A percentile compares a stretch with the other conserved stretches of the same genome.
Conservation (phyloP, 2,113 vertebrate genomes). For the Orthonyx spaldingii region DNA sequence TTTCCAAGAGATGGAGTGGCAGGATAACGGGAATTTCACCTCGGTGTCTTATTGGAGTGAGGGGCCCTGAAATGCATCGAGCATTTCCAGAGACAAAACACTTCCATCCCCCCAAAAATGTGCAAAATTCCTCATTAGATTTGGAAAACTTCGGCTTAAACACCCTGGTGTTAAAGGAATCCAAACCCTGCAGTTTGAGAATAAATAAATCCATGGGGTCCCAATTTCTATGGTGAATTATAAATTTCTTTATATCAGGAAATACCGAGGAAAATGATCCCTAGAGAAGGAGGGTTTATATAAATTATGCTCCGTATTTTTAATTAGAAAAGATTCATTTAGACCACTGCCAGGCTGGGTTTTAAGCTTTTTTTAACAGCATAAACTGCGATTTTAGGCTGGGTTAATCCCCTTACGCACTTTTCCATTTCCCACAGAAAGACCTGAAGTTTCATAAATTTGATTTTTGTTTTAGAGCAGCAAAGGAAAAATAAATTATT, state of each 20-base stretch:
- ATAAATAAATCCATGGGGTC: not conserved
- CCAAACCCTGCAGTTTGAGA: not conserved
- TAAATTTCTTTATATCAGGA: not conserved
- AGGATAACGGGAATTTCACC: not conserved
- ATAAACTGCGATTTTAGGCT: not conserved
- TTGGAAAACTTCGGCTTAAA: not conserved
- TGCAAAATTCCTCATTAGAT: not conserved
- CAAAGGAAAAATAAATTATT: no score
- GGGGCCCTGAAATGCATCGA: no score
- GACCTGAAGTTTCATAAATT: no score
- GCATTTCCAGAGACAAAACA: fast-evolving
- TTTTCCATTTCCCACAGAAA: not conserved
- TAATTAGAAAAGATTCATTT: not conserved
- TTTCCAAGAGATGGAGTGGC: not conserved
- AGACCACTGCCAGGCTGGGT: not conserved
- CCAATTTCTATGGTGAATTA: not conserved
- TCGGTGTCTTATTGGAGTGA: no score
- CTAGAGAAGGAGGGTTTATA: not conserved
- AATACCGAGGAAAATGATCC: not conserved
- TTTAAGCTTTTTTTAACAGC: not conserved
- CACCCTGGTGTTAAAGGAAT: not conserved
- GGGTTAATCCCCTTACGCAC: not conserved
- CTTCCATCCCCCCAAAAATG: not conserved
- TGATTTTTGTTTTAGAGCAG: no score
- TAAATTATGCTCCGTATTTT: not conserved